Percentiles rank a stretch among this genome's conserved stretches.
Evolutionary conservation across 37 sponge, comb jelly and placozoan genomes (phyloP).

Genomic region (Dysidea cf. avara): DNA sequence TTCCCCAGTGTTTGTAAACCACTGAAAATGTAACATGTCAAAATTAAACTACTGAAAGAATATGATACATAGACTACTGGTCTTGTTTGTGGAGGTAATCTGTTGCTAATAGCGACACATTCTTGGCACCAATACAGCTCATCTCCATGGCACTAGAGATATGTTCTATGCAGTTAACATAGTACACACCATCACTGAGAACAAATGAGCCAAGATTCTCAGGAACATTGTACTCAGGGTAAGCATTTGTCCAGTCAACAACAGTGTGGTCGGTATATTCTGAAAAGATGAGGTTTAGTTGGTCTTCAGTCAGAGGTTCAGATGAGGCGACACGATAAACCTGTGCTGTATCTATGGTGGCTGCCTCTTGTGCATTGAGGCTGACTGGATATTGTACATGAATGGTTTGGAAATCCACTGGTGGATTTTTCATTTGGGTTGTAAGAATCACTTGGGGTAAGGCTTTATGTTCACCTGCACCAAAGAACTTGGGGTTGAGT

Average conservation of each 20-base stretch:
- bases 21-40: no score
- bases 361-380: conserved; percentile 30
- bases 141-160: conserved; percentile 97
- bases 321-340: conserved; percentile 75
- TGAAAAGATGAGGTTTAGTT: conserved; percentile 44
- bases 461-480: neutral
- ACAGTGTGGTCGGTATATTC: conserved; percentile 8
- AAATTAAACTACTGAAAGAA: no score
- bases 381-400: conserved; percentile 49
- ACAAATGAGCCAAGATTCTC: conserved; percentile 70
- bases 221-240: conserved; percentile 80
- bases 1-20: no score
- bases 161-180: conserved; percentile 84
- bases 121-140: conserved; percentile 83
- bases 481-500: conserved; percentile 58
- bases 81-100: conserved; percentile 30
- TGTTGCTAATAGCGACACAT: conserved; percentile 58
- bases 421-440: conserved; percentile 19
- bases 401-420: conserved; percentile 53
- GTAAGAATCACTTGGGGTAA: conserved; percentile 67
- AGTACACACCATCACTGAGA: conserved; percentile 69
- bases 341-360: conserved; percentile 32
- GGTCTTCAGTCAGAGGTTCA: conserved; percentile 49
- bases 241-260: conserved; percentile 83
- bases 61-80: no score